phyloP scores from a whole-genome alignment of 2,797 vertebrate genomes.

The Emys orbicularis region DNA sequence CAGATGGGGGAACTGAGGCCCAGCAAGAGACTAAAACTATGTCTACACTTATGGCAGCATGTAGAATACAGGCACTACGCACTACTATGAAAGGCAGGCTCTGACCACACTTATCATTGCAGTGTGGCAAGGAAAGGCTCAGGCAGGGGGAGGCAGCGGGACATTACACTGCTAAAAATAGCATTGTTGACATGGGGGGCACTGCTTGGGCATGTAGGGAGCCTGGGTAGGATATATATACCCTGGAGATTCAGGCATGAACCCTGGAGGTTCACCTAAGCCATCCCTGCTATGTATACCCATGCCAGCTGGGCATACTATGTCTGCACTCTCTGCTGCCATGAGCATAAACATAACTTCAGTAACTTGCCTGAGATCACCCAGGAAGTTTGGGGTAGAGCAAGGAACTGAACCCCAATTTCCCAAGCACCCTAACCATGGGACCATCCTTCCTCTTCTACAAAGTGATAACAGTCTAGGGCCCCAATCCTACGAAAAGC shows the following conservation, averaged over 20 bases:
- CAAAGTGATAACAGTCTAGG: background rate
- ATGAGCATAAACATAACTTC: background rate
- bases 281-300: background rate
- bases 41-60: background rate
- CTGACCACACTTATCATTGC: background rate
- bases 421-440: background rate
- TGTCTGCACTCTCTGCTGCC: background rate
- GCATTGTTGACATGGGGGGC: background rate
- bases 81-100: background rate
- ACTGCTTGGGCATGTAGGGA: background rate
- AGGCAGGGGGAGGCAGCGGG: background rate
- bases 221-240: background rate
- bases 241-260: background rate
- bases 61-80: background rate
- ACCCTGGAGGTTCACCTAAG: background rate
- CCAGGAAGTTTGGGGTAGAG: background rate
- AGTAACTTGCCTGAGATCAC: background rate
- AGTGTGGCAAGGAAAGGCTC: background rate
- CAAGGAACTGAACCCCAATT: background rate
- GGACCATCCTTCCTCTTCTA: background rate
- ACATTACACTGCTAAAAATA: background rate
- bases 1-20: background rate
- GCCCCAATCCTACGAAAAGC: background rate
- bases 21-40: background rate
- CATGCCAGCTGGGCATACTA: background rate